Evolutionary conservation across 2,113 vertebrate genomes (phyloP), one percentile per base, ranked within the genome.

Genomic region (Psilopsiagon aymara): DNA sequence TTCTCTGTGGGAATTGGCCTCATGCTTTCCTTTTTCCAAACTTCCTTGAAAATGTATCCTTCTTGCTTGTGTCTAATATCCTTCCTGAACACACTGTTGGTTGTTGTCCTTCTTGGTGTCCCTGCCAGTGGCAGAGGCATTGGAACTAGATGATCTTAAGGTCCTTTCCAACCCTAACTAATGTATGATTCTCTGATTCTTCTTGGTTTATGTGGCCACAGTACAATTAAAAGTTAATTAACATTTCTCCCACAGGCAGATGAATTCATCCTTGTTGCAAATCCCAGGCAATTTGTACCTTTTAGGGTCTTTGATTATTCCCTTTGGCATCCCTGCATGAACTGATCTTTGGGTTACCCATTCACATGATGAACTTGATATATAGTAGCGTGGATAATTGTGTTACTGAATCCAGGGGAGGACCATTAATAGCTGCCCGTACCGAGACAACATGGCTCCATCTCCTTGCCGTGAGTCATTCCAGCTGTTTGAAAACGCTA

Each of bases 401-500:
- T 37, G 87, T 93, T 94, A 95, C 80, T 19, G 83, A 89, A 66
- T 55, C 77, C 94, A 94, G 70, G 82, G 76, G 64, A 80, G 82
- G 78, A 81, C 66, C 82, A n/a, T 73, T 64, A 62, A 84, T 67
- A 55, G 79, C 93, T 90, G 71, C 92, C 88, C 67, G 7, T 78
- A 47, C 47, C 28, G 35, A 93, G 94, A 92, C 94, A 55, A 74
- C 73, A 23, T 29, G 92, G 86, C 94, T 96, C 91, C 85, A 44
- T 64, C 73, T 79, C 79, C 78, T 21, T n/a, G 66, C 82, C 76
- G 1, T 79, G 94, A 95, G 93, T 31, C 82, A 43, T 82, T 51
- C 76, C 93, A 96, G 95, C 95, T 95, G 94, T 84, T 94, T 46
- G 52, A 19, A 35, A 92, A 78, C 3, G 17, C 85, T 35, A 27